These are phyloP conservation scores for Trissolcus basalis DNA, from an alignment of 1,140 invertebrate species.

Conservation along the genomic window DNA sequence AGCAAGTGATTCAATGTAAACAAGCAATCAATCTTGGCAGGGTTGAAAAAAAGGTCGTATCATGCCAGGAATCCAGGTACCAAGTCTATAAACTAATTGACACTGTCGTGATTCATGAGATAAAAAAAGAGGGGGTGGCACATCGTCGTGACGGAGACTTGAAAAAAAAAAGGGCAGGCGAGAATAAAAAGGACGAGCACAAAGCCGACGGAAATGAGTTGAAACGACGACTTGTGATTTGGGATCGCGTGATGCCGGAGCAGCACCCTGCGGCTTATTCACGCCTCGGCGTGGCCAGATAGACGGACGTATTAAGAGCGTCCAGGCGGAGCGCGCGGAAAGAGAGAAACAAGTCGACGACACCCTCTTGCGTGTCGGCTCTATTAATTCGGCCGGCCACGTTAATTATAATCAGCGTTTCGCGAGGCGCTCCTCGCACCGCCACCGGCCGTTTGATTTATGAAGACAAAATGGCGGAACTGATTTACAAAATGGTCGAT, in stretches of 20 bases:
- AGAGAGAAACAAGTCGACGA: constrained; percentile 51
- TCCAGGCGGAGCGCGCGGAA: constrained; percentile 25
- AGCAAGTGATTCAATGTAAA: constrained; percentile 26
- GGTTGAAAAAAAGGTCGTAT: constrained; percentile 8
- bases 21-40: constrained; percentile 41
- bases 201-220: constrained; percentile 40
- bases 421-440: constrained; percentile 22
- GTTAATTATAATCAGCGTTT: constrained; percentile 74
- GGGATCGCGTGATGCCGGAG: constrained; percentile 62
- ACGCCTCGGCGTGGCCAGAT: constrained; percentile 46
- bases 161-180: constrained; percentile 14
- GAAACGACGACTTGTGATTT: constrained; percentile 63
- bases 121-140: constrained; percentile 6
- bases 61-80: constrained; percentile 14
- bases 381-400: constrained; percentile 67
- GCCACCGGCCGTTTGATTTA: constrained; percentile 65
- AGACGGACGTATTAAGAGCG: constrained; percentile 49
- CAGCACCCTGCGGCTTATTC: constrained; percentile 50
- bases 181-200: constrained; percentile 30
- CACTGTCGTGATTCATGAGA: constrained; percentile 40
- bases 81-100: constrained; percentile 49
- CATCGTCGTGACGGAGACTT: constrained; percentile 16
- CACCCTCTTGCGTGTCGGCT: constrained; percentile 68
- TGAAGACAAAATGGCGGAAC: constrained; percentile 73
- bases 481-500: constrained; percentile 75